These are phyloP conservation scores for Mesocentrotus franciscanus DNA, from an alignment of 53 echinoderm and acorn worm species.

Conservation along the genomic window DNA sequence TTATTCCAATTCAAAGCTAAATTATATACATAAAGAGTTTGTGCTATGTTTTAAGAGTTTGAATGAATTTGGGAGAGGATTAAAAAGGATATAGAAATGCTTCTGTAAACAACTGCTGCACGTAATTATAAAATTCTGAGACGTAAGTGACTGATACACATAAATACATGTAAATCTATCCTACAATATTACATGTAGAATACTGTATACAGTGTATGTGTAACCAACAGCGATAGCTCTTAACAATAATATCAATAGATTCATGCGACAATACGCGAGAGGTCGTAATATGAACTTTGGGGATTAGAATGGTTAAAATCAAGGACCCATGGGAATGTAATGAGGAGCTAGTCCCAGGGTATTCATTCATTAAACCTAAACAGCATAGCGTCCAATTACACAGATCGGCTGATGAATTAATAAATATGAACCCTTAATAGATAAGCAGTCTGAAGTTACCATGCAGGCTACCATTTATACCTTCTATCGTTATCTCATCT, in stretches of 20 bases:
- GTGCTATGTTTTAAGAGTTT: neutral
- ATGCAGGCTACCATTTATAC: neutral
- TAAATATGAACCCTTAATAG: neutral
- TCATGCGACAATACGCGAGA: neutral
- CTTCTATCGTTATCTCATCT: neutral
- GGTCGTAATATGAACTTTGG: neutral
- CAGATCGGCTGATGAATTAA: constrained; percentile 20
- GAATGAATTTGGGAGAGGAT: neutral
- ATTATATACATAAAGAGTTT: neutral
- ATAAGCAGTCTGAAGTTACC: neutral
- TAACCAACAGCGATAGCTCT: neutral
- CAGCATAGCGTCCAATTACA: neutral
- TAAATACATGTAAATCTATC: no score
- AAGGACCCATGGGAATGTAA: neutral
- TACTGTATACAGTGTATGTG: no score
- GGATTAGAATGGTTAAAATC: neutral
- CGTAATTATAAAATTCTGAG: no score
- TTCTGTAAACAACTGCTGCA: no score
- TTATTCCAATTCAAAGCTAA: neutral
- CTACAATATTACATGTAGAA: no score
- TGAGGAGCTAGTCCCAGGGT: neutral
- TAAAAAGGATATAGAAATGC: neutral
- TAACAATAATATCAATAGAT: neutral
- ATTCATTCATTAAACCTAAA: constrained; percentile 37
- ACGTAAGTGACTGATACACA: no score